These are phyloP conservation scores for Polypterus bichir DNA, from an alignment of 2,113 vertebrate genomes.

Conservation along the genomic window DNA sequence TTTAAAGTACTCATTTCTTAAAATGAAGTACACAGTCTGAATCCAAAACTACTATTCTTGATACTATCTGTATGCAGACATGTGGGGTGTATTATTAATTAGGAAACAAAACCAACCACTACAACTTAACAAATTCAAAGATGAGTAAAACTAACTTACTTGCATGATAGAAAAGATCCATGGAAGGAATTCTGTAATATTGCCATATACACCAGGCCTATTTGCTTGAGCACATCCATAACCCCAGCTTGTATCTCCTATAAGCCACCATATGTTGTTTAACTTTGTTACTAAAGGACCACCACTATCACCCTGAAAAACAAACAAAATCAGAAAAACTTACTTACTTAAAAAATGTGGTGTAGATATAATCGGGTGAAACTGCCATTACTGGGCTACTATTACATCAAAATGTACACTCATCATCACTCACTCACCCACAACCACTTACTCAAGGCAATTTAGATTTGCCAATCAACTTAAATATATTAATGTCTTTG, in stretches of 20 bases:
- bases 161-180: constrained; percentile 74
- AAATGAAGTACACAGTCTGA: no score
- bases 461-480: not conserved
- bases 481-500: no score
- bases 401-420: no score
- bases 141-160: constrained; percentile 40
- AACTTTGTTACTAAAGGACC: constrained; percentile 67
- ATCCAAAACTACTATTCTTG: no score
- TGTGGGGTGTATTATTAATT: no score
- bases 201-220: constrained; percentile 75
- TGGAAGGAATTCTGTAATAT: constrained; percentile 56
- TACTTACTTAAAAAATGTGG: not conserved
- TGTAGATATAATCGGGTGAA: not conserved
- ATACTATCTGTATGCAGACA: no score
- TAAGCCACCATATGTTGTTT: constrained; percentile 67
- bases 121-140: no score
- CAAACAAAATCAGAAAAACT: not conserved
- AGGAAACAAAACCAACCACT: no score
- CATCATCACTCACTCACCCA: no score
- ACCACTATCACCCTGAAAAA: constrained; percentile 79
- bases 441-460: no score
- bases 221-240: constrained; percentile 57
- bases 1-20: no score
- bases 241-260: constrained; percentile 85
- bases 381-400: no score